Evolutionary conservation across 2,888 invertebrate species (phyloP), one percentile per base, ranked within the genome.

Genomic region (Tanaodytes sp.): DNA sequence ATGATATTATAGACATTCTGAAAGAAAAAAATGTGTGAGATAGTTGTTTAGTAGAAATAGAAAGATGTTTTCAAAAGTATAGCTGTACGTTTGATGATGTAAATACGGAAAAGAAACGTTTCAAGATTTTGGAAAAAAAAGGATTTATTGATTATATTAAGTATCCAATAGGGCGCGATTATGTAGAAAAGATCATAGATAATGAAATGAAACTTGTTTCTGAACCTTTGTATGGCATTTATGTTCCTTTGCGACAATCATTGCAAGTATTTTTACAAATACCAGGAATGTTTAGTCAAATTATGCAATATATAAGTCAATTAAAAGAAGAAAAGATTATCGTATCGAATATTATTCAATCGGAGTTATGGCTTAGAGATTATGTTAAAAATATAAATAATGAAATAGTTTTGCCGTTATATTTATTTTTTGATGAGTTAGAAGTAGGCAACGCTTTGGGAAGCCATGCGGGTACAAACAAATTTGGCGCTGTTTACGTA

Each of bases 401-500:
- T 16, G 43, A 55, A 6, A 37, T 45, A 15, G 20, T 45, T 33
- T 15, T 55, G 1, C 55, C 43, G 5, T 19, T 55, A n/a, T 43
- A 55, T 18, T 11, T 43, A 15, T 43, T 43, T 15, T 55, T 40
- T 27, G 27, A 52, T 23, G 39, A 52, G 11, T 16, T 52, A n/a
- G 51, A 52, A 9, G 15, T 23, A 11, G 43, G 55, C 12, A 55
- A 43, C 15, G 42, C 33, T 8, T 12, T 55, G 2, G 55, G 55
- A 1, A 55, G 55, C 15, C 55, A 45, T 15, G 55, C 55, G 1
- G 43, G 55, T 2, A 15, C 11, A 6, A 43, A 55, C n/a, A 55
- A 55, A 45, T 55, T 43, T 20, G 36, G 55, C n/a, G 55, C 23
- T 2, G 36, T 55, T 4, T 43, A 55, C 16, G 23, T 19, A 8